Evolutionary conservation across 2,797 vertebrate species (phyloP).

Genomic region (Rhinatrema bivittatum): DNA sequence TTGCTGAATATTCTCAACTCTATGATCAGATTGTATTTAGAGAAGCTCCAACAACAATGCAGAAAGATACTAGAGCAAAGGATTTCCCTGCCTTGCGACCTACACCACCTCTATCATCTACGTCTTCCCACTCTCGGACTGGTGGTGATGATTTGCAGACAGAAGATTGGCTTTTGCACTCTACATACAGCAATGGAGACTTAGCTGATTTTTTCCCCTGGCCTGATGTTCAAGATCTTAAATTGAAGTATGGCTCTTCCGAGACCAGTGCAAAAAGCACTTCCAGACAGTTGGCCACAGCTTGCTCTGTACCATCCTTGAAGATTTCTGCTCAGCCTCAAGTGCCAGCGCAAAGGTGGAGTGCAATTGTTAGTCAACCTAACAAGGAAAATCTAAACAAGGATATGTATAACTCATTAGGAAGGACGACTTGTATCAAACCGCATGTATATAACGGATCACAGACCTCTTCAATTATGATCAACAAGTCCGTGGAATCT

Average conservation of each 20-base stretch:
- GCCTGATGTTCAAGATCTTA: conserved; percentile 42
- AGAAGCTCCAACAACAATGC: conserved; percentile 52
- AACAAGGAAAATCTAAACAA: conserved; percentile 61
- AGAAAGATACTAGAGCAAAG: conserved; percentile 38
- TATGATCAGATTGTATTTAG: conserved; percentile 91
- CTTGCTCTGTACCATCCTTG: conserved; percentile 75
- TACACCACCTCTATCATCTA: conserved; percentile 44
- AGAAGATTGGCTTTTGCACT: conserved; percentile 80
- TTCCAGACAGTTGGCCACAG: conserved; percentile 51
- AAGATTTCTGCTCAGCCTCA: conserved; percentile 54
- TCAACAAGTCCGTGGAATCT: conserved; percentile 46
- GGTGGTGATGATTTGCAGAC: conserved; percentile 22
- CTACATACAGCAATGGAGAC: conserved; percentile 84
- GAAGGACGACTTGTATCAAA: conserved; percentile 56
- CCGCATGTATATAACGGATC: conserved; percentile 57
- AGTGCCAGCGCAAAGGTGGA: conserved; percentile 66
- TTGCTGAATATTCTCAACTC: conserved; percentile 94
- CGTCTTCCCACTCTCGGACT: conserved; percentile 26
- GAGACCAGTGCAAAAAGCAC: conserved; percentile 34
- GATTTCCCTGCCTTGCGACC: conserved; percentile 44
- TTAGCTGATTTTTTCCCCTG: conserved; percentile 69
- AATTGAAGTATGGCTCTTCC: conserved; percentile 34
- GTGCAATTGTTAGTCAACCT: conserved; percentile 66
- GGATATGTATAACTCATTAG: conserved; percentile 78
- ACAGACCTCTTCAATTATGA: conserved; percentile 65